Conservation (phyloP, 2,888 invertebrate species). For the Phaedon cochleariae region DNA sequence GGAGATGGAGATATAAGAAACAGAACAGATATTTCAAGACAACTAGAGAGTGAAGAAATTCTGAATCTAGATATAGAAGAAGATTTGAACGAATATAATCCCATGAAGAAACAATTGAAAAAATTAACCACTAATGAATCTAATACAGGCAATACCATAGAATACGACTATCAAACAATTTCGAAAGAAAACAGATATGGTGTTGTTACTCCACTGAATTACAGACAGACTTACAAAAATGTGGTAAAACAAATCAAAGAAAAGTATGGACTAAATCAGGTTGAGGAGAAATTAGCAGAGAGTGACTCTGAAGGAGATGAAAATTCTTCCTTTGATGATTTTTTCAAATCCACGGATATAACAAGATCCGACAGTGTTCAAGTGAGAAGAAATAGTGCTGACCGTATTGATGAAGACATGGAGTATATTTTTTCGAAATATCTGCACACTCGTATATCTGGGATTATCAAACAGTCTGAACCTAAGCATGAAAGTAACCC, state of each 20-base stretch:
- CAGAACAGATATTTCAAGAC: no score
- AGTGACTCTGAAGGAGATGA: constrained; percentile 20
- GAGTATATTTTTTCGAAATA: constrained; percentile 44
- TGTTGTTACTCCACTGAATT: constrained; percentile 40
- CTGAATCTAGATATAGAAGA: no score
- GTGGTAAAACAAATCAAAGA: constrained; percentile 50
- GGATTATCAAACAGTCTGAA: constrained; percentile 38
- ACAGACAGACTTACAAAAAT: constrained; percentile 44
- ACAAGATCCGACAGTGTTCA: constrained; percentile 4
- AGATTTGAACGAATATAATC: no score
- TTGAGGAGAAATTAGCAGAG: not conserved
- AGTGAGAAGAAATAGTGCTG: constrained; percentile 10
- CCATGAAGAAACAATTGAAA: no score
- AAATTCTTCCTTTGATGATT: not conserved
- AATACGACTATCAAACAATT: constrained; percentile 35
- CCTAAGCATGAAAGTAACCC: constrained; percentile 4
- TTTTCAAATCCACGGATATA: not conserved
- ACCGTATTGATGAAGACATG: constrained; percentile 44
- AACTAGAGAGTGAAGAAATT: no score
- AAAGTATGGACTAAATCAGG: not conserved
- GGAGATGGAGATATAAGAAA: no score
- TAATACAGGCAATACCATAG: constrained; percentile 1
- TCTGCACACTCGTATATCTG: constrained; percentile 41
- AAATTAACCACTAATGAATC: not conserved
- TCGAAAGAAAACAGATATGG: constrained; percentile 46